These are phyloP conservation scores for Cephalophus harveyi DNA, from an alignment of 2,113 vertebrate species.

Conservation along the genomic window DNA sequence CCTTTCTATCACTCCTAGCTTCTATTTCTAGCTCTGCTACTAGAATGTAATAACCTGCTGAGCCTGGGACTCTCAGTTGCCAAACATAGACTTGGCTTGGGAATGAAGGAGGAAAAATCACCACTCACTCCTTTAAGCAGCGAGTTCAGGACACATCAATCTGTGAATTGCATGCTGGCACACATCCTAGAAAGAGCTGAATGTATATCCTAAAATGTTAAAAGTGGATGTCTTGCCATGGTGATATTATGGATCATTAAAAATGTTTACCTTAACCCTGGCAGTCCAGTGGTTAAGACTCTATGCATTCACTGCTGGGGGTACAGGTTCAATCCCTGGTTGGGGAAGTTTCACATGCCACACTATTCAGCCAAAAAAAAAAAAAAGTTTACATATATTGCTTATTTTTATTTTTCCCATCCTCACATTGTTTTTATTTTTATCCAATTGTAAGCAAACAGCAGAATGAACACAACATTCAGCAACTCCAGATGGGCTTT, in stretches of 20 bases:
- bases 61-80: not conserved
- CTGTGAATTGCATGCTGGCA: not conserved
- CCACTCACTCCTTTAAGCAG: not conserved
- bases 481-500: not conserved
- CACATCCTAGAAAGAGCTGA: not conserved
- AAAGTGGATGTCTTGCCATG: not conserved
- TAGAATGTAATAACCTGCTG: not conserved
- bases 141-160: not conserved
- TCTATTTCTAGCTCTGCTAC: not conserved
- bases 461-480: not conserved
- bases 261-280: not conserved
- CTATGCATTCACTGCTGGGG: not conserved
- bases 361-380: not conserved
- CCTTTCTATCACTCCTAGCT: not conserved
- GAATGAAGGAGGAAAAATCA: not conserved
- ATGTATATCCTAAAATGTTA: not conserved
- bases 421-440: conserved; percentile 56
- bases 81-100: not conserved
- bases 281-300: not conserved
- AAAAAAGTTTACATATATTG: not conserved
- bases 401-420: not conserved
- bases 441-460: conserved; percentile 64
- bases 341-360: not conserved
- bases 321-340: not conserved
- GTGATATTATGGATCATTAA: not conserved